phyloP scores from a whole-genome alignment of 2,797 vertebrate species.

The Malurus splendens region DNA sequence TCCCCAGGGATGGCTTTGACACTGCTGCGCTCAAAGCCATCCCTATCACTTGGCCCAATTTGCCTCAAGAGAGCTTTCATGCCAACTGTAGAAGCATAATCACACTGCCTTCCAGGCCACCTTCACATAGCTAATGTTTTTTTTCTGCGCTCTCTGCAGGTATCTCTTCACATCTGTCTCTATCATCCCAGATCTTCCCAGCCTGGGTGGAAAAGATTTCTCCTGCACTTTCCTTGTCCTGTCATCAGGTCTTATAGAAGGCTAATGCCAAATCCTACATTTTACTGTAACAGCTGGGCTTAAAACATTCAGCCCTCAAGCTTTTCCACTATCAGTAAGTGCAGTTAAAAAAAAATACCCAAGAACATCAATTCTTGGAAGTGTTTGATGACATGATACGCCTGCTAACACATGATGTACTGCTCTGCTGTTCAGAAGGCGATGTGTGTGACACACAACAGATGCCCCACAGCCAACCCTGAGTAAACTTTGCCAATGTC shows the following conservation, averaged over 20 bases:
- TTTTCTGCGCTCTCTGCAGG: neutral
- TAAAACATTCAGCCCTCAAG: neutral
- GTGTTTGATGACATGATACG: neutral
- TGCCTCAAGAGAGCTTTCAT: neutral
- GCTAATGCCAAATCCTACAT: neutral
- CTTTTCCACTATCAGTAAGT: neutral
- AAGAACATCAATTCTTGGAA: neutral
- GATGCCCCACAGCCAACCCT: neutral
- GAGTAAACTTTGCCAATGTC: neutral
- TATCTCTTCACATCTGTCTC: neutral
- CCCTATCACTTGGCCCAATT: fast-evolving
- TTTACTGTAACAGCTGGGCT: neutral
- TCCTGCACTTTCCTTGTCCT: neutral
- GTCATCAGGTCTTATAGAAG: neutral
- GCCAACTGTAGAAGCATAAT: neutral
- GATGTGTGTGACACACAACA: neutral
- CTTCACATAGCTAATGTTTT: neutral
- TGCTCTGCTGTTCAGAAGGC: neutral
- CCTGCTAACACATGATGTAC: neutral
- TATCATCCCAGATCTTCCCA: neutral
- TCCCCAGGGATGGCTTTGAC: neutral
- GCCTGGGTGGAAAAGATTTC: neutral
- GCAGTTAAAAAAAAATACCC: neutral
- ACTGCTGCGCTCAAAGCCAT: neutral
- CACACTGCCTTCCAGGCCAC: neutral